A percentile compares a stretch with the other conserved stretches of the same genome.
Evolutionary conservation across 2,888 invertebrate genomes (phyloP).

Genomic region (Notodonta dromedarius): DNA sequence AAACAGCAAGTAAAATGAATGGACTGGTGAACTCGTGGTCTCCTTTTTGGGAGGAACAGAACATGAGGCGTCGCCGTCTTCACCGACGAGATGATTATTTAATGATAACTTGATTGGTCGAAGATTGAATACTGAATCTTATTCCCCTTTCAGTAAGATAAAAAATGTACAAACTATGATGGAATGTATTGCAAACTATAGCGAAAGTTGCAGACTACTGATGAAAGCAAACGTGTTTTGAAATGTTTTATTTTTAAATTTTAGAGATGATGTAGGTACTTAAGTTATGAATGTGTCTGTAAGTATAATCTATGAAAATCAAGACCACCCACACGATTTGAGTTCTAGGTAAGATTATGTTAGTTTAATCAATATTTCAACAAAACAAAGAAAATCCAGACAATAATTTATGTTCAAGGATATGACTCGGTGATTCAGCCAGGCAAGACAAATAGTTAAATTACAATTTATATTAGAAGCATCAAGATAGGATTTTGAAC

Average conservation of each 20-base stretch:
- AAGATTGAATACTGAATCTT: slow-evolving; percentile 26
- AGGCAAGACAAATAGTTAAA: neutral
- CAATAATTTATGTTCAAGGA: neutral
- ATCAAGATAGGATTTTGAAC: neutral
- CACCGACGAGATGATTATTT: slow-evolving; percentile 9
- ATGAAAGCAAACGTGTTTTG: slow-evolving; percentile 45
- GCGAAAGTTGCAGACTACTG: slow-evolving; percentile 38
- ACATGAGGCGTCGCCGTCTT: slow-evolving; percentile 30
- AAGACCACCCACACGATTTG: neutral
- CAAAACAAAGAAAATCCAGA: neutral
- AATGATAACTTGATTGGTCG: slow-evolving; percentile 24
- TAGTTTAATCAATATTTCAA: too few species aligned
- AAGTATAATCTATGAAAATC: too few species aligned
- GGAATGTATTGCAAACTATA: slow-evolving; percentile 16
- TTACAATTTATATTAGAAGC: neutral
- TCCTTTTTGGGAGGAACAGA: slow-evolving; percentile 24
- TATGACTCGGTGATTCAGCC: neutral
- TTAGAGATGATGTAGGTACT: neutral
- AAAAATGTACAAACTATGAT: slow-evolving; percentile 23
- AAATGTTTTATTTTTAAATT: slow-evolving; percentile 19
- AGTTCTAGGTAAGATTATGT: neutral
- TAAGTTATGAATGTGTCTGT: neutral
- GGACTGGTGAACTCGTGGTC: slow-evolving; percentile 19
- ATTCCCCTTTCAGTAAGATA: slow-evolving; percentile 35
- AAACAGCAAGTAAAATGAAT: neutral